These are phyloP conservation scores for Parotocinclus haroldoi DNA, from an alignment of 2,797 vertebrate species.

Conservation along the genomic window DNA sequence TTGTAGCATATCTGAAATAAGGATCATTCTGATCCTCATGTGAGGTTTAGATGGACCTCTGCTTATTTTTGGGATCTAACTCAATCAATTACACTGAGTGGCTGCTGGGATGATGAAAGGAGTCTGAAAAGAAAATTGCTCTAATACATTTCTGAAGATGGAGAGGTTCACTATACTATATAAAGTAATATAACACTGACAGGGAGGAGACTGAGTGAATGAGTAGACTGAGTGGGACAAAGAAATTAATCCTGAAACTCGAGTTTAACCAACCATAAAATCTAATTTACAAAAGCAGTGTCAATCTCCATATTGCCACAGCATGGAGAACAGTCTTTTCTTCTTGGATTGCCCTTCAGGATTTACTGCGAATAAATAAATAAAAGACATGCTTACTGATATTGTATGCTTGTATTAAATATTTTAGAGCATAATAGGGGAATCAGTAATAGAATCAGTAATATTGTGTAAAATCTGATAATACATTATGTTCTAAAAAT, in stretches of 20 bases:
- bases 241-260: slow-evolving; percentile 2
- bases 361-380: slow-evolving; percentile 52
- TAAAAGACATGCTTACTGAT: slow-evolving; percentile 54
- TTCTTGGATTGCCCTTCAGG: not conserved
- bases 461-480: slow-evolving; percentile 51
- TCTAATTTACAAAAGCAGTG: slow-evolving; percentile 13
- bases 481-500: slow-evolving; percentile 56
- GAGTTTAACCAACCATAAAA: slow-evolving; percentile 27
- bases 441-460: slow-evolving; percentile 46
- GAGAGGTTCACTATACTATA: slow-evolving; percentile 7
- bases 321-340: not conserved
- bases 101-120: slow-evolving; percentile 39
- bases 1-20: slow-evolving; percentile 7
- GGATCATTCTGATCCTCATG: not conserved
- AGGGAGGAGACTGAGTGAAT: not conserved
- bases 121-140: slow-evolving; percentile 30
- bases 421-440: slow-evolving; percentile 46
- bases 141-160: slow-evolving; percentile 40
- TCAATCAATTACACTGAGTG: slow-evolving; percentile 35
- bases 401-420: slow-evolving; percentile 59
- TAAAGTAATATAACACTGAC: not conserved
- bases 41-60: not conserved
- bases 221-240: not conserved
- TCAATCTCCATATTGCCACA: slow-evolving; percentile 1
- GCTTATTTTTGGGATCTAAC: slow-evolving; percentile 15